A percentile compares a stretch with the other conserved stretches of the same genome.
Evolutionary conservation across 1,140 invertebrate genomes (phyloP).

Genomic region (Agrypnia vestita): DNA sequence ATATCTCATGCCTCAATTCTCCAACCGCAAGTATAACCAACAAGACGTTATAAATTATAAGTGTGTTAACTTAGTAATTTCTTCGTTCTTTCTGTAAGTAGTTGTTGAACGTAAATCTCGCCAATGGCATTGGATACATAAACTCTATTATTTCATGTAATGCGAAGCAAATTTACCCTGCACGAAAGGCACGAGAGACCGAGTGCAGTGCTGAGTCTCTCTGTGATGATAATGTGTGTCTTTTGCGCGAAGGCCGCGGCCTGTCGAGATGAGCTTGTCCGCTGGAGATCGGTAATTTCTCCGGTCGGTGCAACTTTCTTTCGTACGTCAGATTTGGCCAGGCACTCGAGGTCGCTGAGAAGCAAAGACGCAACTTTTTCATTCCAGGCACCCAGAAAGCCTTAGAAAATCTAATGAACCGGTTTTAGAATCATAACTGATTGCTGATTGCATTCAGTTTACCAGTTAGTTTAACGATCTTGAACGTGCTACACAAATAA

Average conservation of each 20-base stretch:
- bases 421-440: no score
- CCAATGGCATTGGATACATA: not conserved
- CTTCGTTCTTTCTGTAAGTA: no score
- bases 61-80: not conserved
- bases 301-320: conserved; percentile 30
- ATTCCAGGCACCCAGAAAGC: not conserved
- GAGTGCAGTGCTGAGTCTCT: not conserved
- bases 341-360: not conserved
- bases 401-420: no score
- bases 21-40: not conserved
- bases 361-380: not conserved
- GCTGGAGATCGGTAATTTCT: conserved; percentile 34
- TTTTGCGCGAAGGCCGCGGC: not conserved
- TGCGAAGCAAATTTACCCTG: not conserved
- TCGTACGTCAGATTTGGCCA: conserved; percentile 33
- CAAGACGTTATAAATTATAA: not conserved
- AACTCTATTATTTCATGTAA: not conserved
- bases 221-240: not conserved
- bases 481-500: no score
- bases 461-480: no score
- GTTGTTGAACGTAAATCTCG: conserved; percentile 4
- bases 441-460: no score
- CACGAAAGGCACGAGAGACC: not conserved
- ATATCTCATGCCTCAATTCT: not conserved
- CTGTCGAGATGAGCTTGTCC: not conserved